Conservation (phyloP, 1,140 invertebrate species). For the Meloidogyne hapla region DNA sequence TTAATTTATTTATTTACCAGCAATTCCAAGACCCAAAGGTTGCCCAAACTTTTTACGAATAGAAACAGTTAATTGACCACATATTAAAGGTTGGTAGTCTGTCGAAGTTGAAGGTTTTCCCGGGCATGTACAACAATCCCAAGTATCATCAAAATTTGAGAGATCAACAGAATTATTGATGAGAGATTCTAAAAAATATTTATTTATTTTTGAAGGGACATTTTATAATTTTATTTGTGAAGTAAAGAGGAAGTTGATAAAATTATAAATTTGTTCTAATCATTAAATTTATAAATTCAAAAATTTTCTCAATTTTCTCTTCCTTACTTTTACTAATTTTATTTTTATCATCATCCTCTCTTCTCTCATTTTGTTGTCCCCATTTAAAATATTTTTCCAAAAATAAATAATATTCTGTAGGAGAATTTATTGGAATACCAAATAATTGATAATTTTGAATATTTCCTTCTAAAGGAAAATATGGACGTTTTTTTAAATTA, state of each 20-base stretch:
- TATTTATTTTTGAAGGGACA: not conserved
- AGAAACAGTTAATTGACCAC: constrained; percentile 25
- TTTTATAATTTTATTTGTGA: too few species aligned
- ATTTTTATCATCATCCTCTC: not conserved
- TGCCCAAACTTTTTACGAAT: constrained; percentile 26
- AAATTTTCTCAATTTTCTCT: not conserved
- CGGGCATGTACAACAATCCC: not conserved
- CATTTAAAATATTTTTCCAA: not conserved
- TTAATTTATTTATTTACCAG: constrained; percentile 35
- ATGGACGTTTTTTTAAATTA: not conserved
- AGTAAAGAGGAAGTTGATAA: too few species aligned
- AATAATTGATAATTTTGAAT: constrained; percentile 17
- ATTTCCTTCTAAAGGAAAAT: not conserved
- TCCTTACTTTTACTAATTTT: not conserved
- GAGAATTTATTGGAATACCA: constrained; percentile 29
- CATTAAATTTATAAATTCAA: too few species aligned
- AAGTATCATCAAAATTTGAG: not conserved
- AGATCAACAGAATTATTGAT: too few species aligned
- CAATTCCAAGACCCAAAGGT: constrained; percentile 46
- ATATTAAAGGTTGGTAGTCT: constrained; percentile 6
- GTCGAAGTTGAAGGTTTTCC: not conserved
- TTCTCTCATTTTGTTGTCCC: not conserved
- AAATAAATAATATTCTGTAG: constrained; percentile 28
- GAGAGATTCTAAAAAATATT: not conserved
- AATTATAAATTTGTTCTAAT: too few species aligned